phyloP scores from a whole-genome alignment of 2,888 invertebrate genomes.

The Nomada fabriciana region DNA sequence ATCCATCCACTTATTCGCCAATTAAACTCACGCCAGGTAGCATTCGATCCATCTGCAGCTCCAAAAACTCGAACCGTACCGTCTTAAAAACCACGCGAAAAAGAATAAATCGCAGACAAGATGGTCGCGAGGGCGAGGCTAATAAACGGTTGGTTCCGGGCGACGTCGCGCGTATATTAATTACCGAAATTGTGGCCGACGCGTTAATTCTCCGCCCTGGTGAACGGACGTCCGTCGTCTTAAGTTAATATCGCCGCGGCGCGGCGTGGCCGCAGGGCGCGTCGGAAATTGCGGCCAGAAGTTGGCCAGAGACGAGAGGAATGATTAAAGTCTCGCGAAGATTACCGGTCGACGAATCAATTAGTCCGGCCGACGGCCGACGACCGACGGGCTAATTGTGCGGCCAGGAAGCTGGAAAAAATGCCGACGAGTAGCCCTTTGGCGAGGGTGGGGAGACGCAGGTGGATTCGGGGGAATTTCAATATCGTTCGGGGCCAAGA shows the following conservation, averaged over 20 bases:
- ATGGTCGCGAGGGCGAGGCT: neutral
- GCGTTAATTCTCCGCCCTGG: constrained; percentile 38
- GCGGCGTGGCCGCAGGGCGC: constrained; percentile 30
- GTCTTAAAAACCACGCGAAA: too few species aligned
- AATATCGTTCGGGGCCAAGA: neutral
- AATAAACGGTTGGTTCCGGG: constrained; percentile 40
- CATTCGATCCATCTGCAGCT: too few species aligned
- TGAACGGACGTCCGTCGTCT: constrained; percentile 71
- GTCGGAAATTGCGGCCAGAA: constrained; percentile 25
- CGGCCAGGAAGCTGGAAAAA: constrained; percentile 10
- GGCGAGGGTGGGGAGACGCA: neutral
- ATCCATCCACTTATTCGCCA: too few species aligned
- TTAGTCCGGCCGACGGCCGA: constrained; percentile 76
- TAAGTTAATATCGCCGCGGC: constrained; percentile 72
- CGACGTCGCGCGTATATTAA: constrained; percentile 71
- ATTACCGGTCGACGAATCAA: constrained; percentile 68
- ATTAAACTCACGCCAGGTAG: too few species aligned
- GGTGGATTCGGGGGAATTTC: neutral
- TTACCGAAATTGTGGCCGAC: constrained; percentile 71
- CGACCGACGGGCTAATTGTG: constrained; percentile 80
- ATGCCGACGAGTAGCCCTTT: neutral
- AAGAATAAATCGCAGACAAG: too few species aligned
- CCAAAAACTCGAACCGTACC: too few species aligned
- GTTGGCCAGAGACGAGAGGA: constrained; percentile 39
- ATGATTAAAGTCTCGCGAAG: constrained; percentile 60